These are phyloP conservation scores for Anseranas semipalmata DNA, from an alignment of 2,113 vertebrate species.

Conservation along the genomic window DNA sequence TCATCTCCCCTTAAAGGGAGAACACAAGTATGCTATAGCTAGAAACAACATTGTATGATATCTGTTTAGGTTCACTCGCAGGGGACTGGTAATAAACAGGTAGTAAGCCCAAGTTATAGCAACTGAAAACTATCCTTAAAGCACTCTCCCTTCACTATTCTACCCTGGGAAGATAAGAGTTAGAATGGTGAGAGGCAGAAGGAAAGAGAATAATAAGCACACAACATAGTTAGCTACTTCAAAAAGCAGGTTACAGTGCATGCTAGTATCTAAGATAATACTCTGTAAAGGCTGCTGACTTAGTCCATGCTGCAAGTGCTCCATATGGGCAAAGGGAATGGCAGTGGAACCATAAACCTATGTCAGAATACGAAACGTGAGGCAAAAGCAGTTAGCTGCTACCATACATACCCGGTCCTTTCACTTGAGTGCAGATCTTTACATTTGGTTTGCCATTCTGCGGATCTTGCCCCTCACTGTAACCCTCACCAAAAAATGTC, in stretches of 20 bases:
- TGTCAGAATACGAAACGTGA: not conserved
- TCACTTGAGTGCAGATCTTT: constrained; percentile 91
- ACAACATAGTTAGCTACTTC: not conserved
- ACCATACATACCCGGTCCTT: constrained; percentile 87
- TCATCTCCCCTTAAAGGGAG: not conserved
- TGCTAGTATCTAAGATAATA: not conserved
- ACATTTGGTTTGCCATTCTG: constrained; percentile 84
- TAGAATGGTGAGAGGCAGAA: not conserved
- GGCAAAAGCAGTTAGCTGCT: not conserved
- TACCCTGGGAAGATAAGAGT: not conserved
- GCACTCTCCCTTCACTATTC: not conserved
- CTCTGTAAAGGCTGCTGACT: not conserved
- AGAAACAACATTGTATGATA: not conserved
- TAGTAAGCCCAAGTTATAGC: not conserved
- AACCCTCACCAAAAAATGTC: constrained; percentile 91
- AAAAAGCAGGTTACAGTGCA: not conserved
- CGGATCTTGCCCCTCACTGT: constrained; percentile 81
- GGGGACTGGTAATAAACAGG: not conserved
- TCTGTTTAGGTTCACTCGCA: not conserved
- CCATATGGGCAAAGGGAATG: not conserved
- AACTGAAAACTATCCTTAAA: not conserved
- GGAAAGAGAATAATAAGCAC: not conserved
- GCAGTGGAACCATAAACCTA: not conserved
- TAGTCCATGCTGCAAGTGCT: not conserved
- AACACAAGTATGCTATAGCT: not conserved